Evolutionary conservation across 2,113 vertebrate species (phyloP).

Genomic region (Epinephelus lanceolatus): DNA sequence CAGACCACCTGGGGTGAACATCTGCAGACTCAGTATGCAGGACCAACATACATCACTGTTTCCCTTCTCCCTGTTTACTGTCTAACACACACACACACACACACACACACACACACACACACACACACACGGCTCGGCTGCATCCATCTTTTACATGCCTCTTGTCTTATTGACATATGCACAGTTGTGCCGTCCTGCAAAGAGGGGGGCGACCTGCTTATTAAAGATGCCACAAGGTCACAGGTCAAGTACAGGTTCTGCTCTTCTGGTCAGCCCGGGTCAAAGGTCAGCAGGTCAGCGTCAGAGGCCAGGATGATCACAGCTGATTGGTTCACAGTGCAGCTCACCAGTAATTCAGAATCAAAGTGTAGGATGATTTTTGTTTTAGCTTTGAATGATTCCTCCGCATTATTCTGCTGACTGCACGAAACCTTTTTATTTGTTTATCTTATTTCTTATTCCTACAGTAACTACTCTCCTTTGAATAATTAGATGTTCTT

Average conservation of each 20-base stretch:
- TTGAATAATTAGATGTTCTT: slow-evolving; percentile 80
- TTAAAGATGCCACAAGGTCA: slow-evolving; percentile 46
- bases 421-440: slow-evolving; percentile 56
- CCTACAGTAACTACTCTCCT: slow-evolving; percentile 62
- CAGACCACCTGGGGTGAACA: slow-evolving; percentile 78
- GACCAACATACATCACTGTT: slow-evolving; percentile 65
- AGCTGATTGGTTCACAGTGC: slow-evolving; percentile 24
- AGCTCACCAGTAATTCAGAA: slow-evolving; percentile 15
- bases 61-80: slow-evolving; percentile 47
- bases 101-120: slow-evolving; percentile 21
- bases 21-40: slow-evolving; percentile 71
- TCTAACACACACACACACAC: slow-evolving; percentile 38
- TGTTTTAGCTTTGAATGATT: not conserved
- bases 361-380: slow-evolving; percentile 4
- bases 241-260: slow-evolving; percentile 65
- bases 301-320: slow-evolving; percentile 22
- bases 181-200: slow-evolving; percentile 20
- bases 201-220: slow-evolving; percentile 19
- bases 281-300: slow-evolving; percentile 57
- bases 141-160: slow-evolving; percentile 51
- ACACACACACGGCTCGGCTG: slow-evolving; percentile 14
- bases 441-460: slow-evolving; percentile 61
- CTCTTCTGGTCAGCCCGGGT: slow-evolving; percentile 39
- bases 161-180: slow-evolving; percentile 48
- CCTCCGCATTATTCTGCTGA: slow-evolving; percentile 25